phyloP scores from a whole-genome alignment of 2,113 vertebrate species.

The Limnothrissa miodon region DNA sequence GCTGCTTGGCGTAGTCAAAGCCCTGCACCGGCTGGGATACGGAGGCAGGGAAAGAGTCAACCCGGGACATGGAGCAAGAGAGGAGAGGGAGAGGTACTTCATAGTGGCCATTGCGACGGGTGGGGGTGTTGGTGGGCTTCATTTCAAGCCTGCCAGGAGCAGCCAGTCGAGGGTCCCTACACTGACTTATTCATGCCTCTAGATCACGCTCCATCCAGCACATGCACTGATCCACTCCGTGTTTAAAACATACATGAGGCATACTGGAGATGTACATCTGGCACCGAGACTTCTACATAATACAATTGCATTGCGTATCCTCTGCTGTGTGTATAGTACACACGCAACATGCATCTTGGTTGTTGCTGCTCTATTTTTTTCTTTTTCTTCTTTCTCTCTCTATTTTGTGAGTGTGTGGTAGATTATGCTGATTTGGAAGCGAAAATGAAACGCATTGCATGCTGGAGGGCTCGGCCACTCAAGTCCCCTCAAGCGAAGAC shows the following conservation, averaged over 20 bases:
- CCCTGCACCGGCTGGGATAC: conserved; percentile 89
- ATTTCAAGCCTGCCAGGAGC: conserved; percentile 26
- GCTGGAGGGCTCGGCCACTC: background rate
- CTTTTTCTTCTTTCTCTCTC: background rate
- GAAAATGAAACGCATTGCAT: background rate
- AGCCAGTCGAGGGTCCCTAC: conserved; percentile 13
- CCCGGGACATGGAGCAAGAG: background rate
- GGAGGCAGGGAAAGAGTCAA: background rate
- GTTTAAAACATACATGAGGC: background rate
- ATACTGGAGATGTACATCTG: background rate
- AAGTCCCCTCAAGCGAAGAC: background rate
- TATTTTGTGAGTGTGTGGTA: background rate
- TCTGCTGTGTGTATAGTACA: background rate
- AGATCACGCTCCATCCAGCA: background rate
- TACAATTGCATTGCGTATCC: background rate
- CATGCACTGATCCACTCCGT: background rate
- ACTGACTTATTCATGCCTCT: conserved; percentile 44
- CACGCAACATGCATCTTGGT: background rate
- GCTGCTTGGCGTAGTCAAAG: conserved; percentile 97
- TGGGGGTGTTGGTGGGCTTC: background rate
- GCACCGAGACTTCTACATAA: background rate
- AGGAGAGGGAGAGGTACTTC: too few relatives aligned
- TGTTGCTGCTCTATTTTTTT: background rate
- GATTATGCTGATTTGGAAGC: background rate
- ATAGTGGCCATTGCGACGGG: too few relatives aligned